Evolutionary conservation across 2,888 invertebrate genomes (phyloP).

Genomic region (Chloroclysta siterata): DNA sequence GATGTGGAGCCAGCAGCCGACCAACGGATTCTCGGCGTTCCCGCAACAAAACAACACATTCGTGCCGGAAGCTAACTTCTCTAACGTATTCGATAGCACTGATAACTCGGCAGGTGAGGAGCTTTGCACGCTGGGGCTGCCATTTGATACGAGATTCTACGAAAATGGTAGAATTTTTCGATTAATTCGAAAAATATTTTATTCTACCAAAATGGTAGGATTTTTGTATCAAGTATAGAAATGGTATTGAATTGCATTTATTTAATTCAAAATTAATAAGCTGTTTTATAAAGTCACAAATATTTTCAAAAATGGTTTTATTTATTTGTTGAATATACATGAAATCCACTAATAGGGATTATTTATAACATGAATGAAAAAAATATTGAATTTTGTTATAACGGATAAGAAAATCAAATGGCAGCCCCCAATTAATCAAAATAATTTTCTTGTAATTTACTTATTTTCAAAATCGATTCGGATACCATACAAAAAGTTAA

Average conservation of each 20-base stretch:
- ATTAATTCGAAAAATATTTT: background rate
- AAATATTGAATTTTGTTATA: too few species aligned
- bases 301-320: too few species aligned
- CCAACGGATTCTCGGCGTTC: conserved; percentile 63
- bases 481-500: conserved; percentile 15
- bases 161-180: conserved; percentile 22
- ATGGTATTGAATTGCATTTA: too few species aligned
- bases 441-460: conserved; percentile 40
- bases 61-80: conserved; percentile 94
- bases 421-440: conserved; percentile 44
- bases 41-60: conserved; percentile 81
- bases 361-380: too few species aligned
- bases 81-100: conserved; percentile 93
- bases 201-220: background rate
- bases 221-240: background rate
- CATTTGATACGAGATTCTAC: conserved; percentile 32
- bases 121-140: conserved; percentile 50
- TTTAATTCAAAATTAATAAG: too few species aligned
- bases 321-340: too few species aligned
- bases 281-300: too few species aligned
- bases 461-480: conserved; percentile 26
- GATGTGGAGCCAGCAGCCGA: conserved; percentile 52
- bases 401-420: too few species aligned
- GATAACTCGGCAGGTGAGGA: conserved; percentile 87
- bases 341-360: too few species aligned